Conservation (phyloP, 2,113 vertebrate genomes). For the zebrafish (Danio rerio) region GRCz12tu NC_133190.1:36173001-36173500, state of each 20-base stretch:
- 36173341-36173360: conserved; percentile 3
- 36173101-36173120: neutral
- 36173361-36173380: conserved; percentile 30
- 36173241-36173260: conserved; percentile 8
- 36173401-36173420: conserved; percentile 34
- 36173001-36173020: too few species aligned
- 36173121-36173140: conserved; percentile 7
- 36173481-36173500: conserved; percentile 37
- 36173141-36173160: conserved; percentile 13
- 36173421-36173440: conserved; percentile 33
- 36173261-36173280: neutral
- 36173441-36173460: conserved; percentile 29
- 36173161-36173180: neutral
- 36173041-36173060: neutral
- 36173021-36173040: conserved; percentile 10
- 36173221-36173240: conserved; percentile 13
- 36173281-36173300: conserved; percentile 21
- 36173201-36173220: neutral
- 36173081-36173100: conserved; percentile 22
- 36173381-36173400: conserved; percentile 1
- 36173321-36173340: conserved; percentile 14
- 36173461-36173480: conserved; percentile 31
- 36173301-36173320: conserved; percentile 33
- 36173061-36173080: neutral
- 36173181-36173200: conserved; percentile 20